Base-by-base conservation (phyloP, 2,888 invertebrate genomes). In the Caenorhabditis drosophilae region DNA sequence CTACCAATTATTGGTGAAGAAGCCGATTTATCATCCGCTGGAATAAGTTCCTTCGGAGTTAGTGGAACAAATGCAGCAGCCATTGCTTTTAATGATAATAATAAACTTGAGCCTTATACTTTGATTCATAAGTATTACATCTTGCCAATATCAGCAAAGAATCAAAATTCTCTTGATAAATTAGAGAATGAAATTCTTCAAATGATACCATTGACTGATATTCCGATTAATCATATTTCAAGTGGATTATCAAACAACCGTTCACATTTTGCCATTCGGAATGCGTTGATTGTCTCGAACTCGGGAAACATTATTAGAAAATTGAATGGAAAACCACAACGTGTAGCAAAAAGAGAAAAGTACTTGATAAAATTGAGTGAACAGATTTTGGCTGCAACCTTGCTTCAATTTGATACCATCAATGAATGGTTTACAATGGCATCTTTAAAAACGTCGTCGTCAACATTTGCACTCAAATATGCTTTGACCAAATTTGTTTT, bases 21-120 rank as follows among this genome's bases (percentile, higher is more conserved):
- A 35, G 53, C 70, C 6, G 60, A 68, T n/a, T 38, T 69, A 9
- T 46, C 48, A 1, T 49, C 64, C 4, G 70, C 72, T 45, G 82
- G 80, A 26, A 72, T 81, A 18, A 76, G 76, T 25, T 80, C 82
- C 2, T 82, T 82, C 44, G 82, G 82, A 15, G 76, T 82, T 3
- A 73, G 76, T 60, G 82, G 82, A 44, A 82, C 80, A 1, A 81
- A 82, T 52, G 80, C 79, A 12, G 80, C 77, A 20, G 76, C 70
- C 12, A 54, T 77, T 31, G 60, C 62, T 12, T 56, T 56, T 41
- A 69, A 63, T 20, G 69, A 64, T 38, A 62, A 63, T 20, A 45
- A 47, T 57, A 57, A 59, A 41, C 16, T 57, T 20, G 55, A 56
- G 31, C 57, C 63, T 31, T 63, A 61, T 51, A 36, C 45, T 23